Conservation (phyloP, 2,113 vertebrate genomes). For the Xyrauchen texanus region DNA sequence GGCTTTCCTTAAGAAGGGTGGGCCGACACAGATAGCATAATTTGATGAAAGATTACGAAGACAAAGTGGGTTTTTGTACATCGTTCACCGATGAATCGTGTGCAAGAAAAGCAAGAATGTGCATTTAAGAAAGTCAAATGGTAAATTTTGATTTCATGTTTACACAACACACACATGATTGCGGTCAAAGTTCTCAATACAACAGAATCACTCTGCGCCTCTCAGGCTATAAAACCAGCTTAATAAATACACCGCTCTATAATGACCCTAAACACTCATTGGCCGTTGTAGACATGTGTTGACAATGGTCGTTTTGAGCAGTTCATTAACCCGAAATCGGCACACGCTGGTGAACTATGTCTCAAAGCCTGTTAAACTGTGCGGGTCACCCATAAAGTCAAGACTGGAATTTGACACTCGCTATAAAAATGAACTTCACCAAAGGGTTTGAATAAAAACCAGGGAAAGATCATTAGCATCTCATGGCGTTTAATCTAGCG, state of each 20-base stretch:
- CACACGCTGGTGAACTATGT: background rate
- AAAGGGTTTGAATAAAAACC: slow-evolving; percentile 15
- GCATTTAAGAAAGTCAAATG: no score
- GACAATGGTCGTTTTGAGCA: slow-evolving; percentile 19
- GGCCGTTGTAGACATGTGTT: background rate
- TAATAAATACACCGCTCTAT: slow-evolving; percentile 9
- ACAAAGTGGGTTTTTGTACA: no score
- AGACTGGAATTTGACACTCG: slow-evolving; percentile 18
- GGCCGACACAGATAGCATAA: no score
- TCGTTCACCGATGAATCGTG: no score
- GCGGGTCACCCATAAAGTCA: background rate
- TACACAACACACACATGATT: no score
- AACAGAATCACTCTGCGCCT: background rate
- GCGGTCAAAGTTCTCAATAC: background rate
- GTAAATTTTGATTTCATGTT: no score
- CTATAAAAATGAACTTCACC: background rate
- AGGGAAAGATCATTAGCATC: no score
- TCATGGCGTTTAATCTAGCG: no score
- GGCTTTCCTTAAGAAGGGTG: no score
- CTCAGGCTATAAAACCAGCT: background rate
- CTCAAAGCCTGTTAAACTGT: background rate
- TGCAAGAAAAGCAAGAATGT: no score
- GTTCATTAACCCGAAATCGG: slow-evolving; percentile 16
- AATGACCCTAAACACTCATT: background rate
- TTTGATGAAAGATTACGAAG: no score